These are phyloP conservation scores for Physeter macrocephalus DNA, from an alignment of 2,113 vertebrate species.

Conservation along the genomic window DNA sequence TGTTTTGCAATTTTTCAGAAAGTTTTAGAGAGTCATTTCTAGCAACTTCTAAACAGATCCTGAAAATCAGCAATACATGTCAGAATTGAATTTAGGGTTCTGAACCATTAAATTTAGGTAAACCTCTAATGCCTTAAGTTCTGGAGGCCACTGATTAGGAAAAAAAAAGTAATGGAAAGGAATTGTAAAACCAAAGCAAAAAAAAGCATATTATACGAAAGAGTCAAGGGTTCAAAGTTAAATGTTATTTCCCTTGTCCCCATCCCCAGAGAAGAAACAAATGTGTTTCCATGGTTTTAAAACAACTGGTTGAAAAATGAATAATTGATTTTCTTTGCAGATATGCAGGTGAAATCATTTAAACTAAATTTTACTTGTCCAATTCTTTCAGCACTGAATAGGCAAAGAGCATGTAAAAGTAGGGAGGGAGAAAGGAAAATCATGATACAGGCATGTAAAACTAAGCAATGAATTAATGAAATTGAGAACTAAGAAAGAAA, in stretches of 20 bases:
- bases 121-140: not conserved
- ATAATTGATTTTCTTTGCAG: not conserved
- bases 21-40: not conserved
- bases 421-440: not conserved
- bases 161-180: not conserved
- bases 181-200: not conserved
- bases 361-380: not conserved
- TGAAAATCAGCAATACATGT: constrained; percentile 19
- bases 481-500: not conserved
- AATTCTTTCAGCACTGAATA: not conserved
- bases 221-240: not conserved
- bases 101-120: constrained; percentile 19
- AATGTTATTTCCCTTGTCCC: not conserved
- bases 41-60: not conserved
- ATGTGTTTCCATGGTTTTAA: not conserved
- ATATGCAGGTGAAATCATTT: not conserved
- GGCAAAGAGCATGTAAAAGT: not conserved
- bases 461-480: not conserved
- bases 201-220: not conserved
- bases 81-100: constrained; percentile 1
- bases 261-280: not conserved
- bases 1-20: constrained; percentile 24
- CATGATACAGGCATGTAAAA: not conserved
- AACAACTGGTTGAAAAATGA: not conserved
- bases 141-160: not conserved